Percentiles rank a stretch among this genome's conserved stretches.
Evolutionary conservation across 2,797 vertebrate species (phyloP).

Genomic region (Moxostoma hubbsi): DNA sequence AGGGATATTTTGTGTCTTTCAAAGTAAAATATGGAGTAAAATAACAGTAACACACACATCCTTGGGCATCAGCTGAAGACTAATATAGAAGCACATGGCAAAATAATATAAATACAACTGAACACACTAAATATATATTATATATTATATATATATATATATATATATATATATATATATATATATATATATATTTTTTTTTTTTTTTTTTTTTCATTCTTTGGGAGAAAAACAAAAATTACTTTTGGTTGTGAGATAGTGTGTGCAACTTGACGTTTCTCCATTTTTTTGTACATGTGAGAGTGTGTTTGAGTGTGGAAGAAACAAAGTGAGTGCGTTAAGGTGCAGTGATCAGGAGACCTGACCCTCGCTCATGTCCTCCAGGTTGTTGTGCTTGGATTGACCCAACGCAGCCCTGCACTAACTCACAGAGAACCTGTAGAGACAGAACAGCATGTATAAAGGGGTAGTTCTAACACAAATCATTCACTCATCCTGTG

Average conservation of each 20-base stretch:
- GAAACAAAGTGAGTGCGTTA: conserved; percentile 13
- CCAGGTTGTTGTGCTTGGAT: conserved; percentile 30
- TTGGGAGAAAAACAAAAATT: conserved; percentile 41
- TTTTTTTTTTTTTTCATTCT: too few relatives aligned
- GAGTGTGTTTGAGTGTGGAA: not conserved
- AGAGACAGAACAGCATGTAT: not conserved
- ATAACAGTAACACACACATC: conserved; percentile 44
- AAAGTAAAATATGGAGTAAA: conserved; percentile 48
- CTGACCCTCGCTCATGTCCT: conserved; percentile 35
- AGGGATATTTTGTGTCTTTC: conserved; percentile 11
- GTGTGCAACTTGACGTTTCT: conserved; percentile 45
- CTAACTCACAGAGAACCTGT: conserved; percentile 58
- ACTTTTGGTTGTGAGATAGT: conserved; percentile 57
- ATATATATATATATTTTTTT: conserved; percentile 42
- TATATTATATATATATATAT: conserved; percentile 20
- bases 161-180: conserved; percentile 35
- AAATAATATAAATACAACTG: conserved; percentile 58
- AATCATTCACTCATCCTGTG: too few relatives aligned
- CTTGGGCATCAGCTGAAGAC: conserved; percentile 46
- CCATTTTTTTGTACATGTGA: conserved; percentile 37
- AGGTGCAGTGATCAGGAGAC: conserved; percentile 54
- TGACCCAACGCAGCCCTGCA: not conserved
- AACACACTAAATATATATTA: too few relatives aligned
- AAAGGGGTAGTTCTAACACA: not conserved
- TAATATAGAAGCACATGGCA: conserved; percentile 52